Evolutionary conservation across 2,797 vertebrate species (phyloP).

Genomic region (Tragelaphus eurycerus): DNA sequence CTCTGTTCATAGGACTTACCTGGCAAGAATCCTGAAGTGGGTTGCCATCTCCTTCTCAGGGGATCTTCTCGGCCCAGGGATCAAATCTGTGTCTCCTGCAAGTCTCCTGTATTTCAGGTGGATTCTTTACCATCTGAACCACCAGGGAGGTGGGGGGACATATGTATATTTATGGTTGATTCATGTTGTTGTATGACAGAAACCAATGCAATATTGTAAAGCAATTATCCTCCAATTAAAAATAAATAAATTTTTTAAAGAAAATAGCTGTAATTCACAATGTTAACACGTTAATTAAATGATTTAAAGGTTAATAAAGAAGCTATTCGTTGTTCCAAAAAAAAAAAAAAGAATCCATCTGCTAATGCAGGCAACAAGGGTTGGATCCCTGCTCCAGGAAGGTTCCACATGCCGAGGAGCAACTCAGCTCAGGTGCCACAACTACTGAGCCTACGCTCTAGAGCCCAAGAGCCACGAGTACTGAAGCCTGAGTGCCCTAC

Average conservation of each 20-base stretch:
- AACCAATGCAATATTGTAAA: background rate
- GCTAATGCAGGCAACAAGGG: background rate
- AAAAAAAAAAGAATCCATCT: background rate
- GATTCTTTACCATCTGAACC: background rate
- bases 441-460: background rate
- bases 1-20: background rate
- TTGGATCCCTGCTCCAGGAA: background rate
- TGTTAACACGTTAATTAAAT: background rate
- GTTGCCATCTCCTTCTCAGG: background rate
- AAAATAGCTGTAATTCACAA: background rate
- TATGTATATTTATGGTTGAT: background rate
- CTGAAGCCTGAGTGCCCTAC: no score
- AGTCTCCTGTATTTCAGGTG: background rate
- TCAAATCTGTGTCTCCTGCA: background rate
- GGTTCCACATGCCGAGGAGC: rapidly evolving
- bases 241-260: background rate
- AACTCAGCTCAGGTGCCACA: background rate
- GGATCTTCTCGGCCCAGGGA: background rate
- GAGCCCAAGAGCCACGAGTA: no score
- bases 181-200: background rate
- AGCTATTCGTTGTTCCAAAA: background rate
- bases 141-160: background rate
- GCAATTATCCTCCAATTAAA: background rate
- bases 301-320: background rate
- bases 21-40: background rate